phyloP scores from a whole-genome alignment of 2,113 vertebrate genomes.

The Mastomys coucha region DNA sequence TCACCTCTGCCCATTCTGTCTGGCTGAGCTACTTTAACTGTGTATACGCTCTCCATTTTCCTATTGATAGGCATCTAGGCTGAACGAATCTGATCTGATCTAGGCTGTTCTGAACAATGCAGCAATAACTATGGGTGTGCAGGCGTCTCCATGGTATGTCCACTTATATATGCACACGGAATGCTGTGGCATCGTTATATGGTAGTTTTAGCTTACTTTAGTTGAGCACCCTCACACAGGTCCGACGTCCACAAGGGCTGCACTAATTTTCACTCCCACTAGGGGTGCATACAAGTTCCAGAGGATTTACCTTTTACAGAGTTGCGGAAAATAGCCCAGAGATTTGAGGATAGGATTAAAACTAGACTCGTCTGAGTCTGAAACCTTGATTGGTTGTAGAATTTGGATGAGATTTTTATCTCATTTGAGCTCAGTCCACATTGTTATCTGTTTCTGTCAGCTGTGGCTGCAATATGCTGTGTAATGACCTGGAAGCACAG shows the following conservation, averaged over 20 bases:
- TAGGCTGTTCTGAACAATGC: neutral
- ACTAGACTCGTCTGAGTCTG: neutral
- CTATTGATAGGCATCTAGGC: neutral
- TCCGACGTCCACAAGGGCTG: neutral
- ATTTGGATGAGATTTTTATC: neutral
- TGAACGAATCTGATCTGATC: neutral
- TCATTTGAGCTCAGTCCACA: neutral
- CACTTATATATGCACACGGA: neutral
- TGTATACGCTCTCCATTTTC: neutral
- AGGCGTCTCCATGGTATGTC: neutral
- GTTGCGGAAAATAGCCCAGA: neutral
- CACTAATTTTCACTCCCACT: neutral
- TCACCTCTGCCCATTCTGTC: neutral
- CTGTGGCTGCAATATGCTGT: neutral
- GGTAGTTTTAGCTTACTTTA: neutral
- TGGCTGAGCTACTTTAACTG: neutral
- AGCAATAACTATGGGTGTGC: neutral
- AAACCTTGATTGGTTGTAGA: neutral
- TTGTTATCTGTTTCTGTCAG: neutral
- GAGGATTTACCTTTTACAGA: neutral
- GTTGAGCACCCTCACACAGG: neutral
- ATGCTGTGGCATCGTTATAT: neutral
- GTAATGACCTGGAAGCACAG: neutral
- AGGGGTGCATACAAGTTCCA: neutral
- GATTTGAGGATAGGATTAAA: slow-evolving; percentile 20